Percentiles rank a stretch among this genome's conserved stretches.
phyloP scores from a whole-genome alignment of 1,140 invertebrate species.

The Drosophila repleta region DNA sequence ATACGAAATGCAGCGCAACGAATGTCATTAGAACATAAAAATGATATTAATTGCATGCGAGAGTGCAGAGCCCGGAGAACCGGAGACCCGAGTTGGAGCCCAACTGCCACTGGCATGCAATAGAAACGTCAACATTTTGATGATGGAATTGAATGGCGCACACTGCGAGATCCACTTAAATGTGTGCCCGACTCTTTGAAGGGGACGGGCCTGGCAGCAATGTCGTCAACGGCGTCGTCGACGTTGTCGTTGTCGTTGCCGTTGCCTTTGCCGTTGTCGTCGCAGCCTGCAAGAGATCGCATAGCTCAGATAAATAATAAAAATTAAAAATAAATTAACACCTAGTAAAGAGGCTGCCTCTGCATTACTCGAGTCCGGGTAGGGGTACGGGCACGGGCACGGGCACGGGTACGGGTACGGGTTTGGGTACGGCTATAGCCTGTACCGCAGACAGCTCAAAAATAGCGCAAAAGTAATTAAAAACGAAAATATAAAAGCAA shows the following conservation, averaged over 20 bases:
- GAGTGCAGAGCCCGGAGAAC: slow-evolving; percentile 43
- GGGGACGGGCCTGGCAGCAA: slow-evolving; percentile 27
- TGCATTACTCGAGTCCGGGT: slow-evolving; percentile 38
- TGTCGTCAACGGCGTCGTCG: slow-evolving; percentile 1
- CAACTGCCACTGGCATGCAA: slow-evolving; percentile 42
- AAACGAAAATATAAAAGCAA: slow-evolving; percentile 71
- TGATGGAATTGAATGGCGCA: slow-evolving; percentile 56
- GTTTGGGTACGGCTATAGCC: neutral
- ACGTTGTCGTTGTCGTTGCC: neutral
- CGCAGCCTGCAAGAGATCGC: slow-evolving; percentile 52
- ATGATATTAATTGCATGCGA: slow-evolving; percentile 83
- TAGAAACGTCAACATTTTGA: slow-evolving; percentile 74
- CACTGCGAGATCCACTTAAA: slow-evolving; percentile 37
- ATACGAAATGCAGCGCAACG: slow-evolving; percentile 79
- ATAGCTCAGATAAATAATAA: slow-evolving; percentile 76
- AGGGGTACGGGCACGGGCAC: too few species aligned
- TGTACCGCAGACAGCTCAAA: slow-evolving; percentile 64
- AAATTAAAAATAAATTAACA: slow-evolving; percentile 83
- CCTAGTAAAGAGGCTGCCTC: slow-evolving; percentile 70
- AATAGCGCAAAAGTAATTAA: slow-evolving; percentile 82
- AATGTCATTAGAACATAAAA: slow-evolving; percentile 83
- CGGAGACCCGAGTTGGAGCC: slow-evolving; percentile 10
- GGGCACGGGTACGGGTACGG: slow-evolving; percentile 28
- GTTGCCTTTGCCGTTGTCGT: neutral
- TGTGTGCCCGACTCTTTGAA: slow-evolving; percentile 39